Percentiles rank a stretch among this genome's conserved stretches.
These are phyloP conservation scores for Micrasema minimum DNA, from an alignment of 1,140 invertebrate species.

Conservation along the genomic window DNA sequence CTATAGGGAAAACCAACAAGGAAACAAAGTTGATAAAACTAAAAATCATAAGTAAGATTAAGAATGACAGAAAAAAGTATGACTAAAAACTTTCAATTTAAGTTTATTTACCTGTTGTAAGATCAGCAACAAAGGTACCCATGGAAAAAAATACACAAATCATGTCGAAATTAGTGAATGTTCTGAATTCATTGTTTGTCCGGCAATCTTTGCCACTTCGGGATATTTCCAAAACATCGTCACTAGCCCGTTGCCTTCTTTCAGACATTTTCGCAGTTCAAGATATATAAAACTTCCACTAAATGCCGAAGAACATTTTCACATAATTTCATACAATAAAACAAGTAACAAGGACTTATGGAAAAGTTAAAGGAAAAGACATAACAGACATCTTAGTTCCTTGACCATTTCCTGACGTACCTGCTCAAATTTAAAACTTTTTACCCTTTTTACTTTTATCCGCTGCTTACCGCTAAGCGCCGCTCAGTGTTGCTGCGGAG, in stretches of 20 bases:
- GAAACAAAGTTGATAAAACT: not conserved
- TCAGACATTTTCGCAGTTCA: slow-evolving; percentile 37
- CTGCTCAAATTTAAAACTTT: slow-evolving; percentile 25
- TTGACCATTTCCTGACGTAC: no score
- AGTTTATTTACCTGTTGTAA: slow-evolving; percentile 58
- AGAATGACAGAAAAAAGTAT: not conserved
- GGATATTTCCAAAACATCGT: slow-evolving; percentile 25
- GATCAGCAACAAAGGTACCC: slow-evolving; percentile 57
- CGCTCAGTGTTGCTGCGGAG: no score
- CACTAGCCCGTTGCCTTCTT: slow-evolving; percentile 14
- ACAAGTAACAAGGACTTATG: not conserved
- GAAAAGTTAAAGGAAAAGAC: slow-evolving; percentile 25
- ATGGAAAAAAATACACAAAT: slow-evolving; percentile 58
- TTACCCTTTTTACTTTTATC: not conserved
- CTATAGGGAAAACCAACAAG: no score
- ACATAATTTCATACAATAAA: slow-evolving; percentile 25
- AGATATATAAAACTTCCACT: slow-evolving; percentile 11
- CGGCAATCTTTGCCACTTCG: slow-evolving; percentile 23
- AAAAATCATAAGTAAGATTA: not conserved
- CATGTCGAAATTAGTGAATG: slow-evolving; percentile 54
- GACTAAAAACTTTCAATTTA: slow-evolving; percentile 5
- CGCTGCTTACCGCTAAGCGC: no score
- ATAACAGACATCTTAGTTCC: not conserved
- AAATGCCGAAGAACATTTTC: slow-evolving; percentile 8
- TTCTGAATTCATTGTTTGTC: slow-evolving; percentile 30